A percentile compares a stretch with the other conserved stretches of the same genome.
Evolutionary conservation across 2,888 invertebrate species (phyloP).

Genomic region (Branchellion lobata): DNA sequence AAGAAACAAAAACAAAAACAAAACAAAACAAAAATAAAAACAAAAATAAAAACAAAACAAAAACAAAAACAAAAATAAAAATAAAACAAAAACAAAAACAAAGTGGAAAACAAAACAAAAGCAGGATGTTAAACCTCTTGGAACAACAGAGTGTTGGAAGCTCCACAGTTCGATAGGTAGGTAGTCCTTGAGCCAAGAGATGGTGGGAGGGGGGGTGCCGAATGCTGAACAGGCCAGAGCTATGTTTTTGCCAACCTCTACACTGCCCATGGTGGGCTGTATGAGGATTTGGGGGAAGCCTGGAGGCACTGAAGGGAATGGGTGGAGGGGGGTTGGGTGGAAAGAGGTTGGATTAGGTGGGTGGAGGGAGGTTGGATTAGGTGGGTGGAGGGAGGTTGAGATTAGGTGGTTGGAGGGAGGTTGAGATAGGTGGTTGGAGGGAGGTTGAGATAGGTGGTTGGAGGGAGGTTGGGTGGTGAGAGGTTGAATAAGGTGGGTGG

Average conservation of each 20-base stretch:
- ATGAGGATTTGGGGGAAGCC: constrained; percentile 89
- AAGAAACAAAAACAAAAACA: too few relatives aligned
- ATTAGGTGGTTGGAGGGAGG: neutral
- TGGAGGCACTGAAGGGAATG: constrained; percentile 69
- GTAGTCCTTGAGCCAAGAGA: constrained; percentile 91
- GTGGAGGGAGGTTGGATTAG: too few relatives aligned
- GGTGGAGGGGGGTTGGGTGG: too few relatives aligned
- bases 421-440: neutral
- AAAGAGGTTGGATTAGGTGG: neutral
- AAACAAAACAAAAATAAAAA: constrained; percentile 2
- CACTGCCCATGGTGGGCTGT: constrained; percentile 86
- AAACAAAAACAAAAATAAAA: neutral
- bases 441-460: too few relatives aligned
- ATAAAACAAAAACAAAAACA: constrained; percentile 9
- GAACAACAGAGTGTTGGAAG: constrained; percentile 55
- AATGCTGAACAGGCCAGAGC: constrained; percentile 83
- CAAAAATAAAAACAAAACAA: neutral
- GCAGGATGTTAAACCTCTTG: constrained; percentile 45
- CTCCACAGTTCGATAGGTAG: constrained; percentile 72
- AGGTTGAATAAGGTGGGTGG: too few relatives aligned
- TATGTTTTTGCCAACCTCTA: constrained; percentile 90
- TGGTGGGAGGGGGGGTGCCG: constrained; percentile 76
- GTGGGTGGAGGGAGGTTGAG: neutral
- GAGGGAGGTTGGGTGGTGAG: too few relatives aligned
- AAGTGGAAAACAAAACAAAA: too few relatives aligned